A percentile compares a stretch with the other conserved stretches of the same genome.
Evolutionary conservation across 2,113 vertebrate species (phyloP).

Genomic region (Gallinago paraguaiae): DNA sequence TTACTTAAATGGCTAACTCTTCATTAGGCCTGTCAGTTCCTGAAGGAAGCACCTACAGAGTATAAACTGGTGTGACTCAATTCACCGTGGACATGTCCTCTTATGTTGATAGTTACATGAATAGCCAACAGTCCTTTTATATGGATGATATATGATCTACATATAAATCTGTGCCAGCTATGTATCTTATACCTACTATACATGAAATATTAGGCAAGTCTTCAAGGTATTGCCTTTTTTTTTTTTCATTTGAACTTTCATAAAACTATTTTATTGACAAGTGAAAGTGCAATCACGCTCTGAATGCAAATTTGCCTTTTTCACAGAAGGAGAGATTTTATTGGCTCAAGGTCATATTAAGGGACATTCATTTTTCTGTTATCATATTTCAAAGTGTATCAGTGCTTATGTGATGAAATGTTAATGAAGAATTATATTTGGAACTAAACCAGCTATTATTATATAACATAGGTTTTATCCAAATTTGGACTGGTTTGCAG

Average conservation of each 20-base stretch:
- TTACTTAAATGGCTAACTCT: not conserved
- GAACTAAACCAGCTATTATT: not conserved
- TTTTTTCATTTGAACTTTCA: not conserved
- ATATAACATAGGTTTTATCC: not conserved
- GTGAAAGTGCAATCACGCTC: not conserved
- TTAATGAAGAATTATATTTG: not conserved
- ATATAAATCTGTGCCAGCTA: not conserved
- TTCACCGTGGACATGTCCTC: constrained; percentile 42
- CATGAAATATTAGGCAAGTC: constrained; percentile 12
- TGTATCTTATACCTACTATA: not conserved
- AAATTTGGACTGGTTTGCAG: not conserved
- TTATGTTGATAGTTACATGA: constrained; percentile 25
- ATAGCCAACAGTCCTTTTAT: not conserved
- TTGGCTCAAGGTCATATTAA: not conserved
- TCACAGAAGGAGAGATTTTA: not conserved
- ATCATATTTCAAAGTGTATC: not conserved
- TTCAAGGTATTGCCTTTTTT: not conserved
- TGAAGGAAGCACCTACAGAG: not conserved
- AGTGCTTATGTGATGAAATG: not conserved
- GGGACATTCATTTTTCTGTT: not conserved
- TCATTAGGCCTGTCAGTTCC: not conserved
- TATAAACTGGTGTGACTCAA: not conserved
- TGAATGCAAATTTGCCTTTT: not conserved
- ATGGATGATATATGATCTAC: constrained; percentile 13
- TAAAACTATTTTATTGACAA: not conserved